Percentiles rank a stretch among this genome's conserved stretches.
These are phyloP conservation scores for Troides aeacus DNA, from an alignment of 2,888 invertebrate species.

Conservation along the genomic window DNA sequence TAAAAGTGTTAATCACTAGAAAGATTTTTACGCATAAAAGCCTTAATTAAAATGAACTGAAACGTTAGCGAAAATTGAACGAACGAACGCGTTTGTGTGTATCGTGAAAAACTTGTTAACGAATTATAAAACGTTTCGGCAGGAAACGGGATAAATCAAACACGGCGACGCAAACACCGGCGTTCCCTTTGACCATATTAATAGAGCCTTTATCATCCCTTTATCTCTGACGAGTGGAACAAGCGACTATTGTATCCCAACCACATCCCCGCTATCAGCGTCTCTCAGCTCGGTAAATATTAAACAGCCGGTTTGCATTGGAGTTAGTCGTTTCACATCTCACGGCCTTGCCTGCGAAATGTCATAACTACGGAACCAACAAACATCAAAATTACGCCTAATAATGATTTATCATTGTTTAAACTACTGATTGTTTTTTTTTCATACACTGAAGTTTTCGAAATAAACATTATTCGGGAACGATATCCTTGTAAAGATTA, in stretches of 20 bases:
- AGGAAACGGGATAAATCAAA: conserved; percentile 58
- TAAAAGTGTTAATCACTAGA: neutral
- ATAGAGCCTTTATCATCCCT: conserved; percentile 55
- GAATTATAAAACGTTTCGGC: conserved; percentile 38
- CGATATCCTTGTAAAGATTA: no score
- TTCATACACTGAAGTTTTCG: no score
- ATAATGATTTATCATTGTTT: neutral
- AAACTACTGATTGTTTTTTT: no score
- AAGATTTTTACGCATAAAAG: neutral
- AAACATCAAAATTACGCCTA: conserved; percentile 13
- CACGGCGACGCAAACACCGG: conserved; percentile 56
- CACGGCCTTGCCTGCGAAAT: conserved; percentile 37
- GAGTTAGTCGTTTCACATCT: conserved; percentile 48
- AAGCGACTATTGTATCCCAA: conserved; percentile 56
- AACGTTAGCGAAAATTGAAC: conserved; percentile 4
- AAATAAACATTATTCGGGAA: no score
- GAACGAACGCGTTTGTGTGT: neutral
- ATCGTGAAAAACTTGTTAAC: conserved; percentile 13
- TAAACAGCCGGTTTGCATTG: conserved; percentile 48
- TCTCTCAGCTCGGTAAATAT: conserved; percentile 54
- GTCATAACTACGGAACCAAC: conserved; percentile 25
- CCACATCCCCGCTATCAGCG: conserved; percentile 46
- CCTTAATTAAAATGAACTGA: neutral
- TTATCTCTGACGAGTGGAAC: conserved; percentile 53
- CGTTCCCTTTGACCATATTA: conserved; percentile 68